These are phyloP conservation scores for Spongilla lacustris DNA, from an alignment of 37 sponge, comb jelly and placozoan species.

Conservation along the genomic window DNA sequence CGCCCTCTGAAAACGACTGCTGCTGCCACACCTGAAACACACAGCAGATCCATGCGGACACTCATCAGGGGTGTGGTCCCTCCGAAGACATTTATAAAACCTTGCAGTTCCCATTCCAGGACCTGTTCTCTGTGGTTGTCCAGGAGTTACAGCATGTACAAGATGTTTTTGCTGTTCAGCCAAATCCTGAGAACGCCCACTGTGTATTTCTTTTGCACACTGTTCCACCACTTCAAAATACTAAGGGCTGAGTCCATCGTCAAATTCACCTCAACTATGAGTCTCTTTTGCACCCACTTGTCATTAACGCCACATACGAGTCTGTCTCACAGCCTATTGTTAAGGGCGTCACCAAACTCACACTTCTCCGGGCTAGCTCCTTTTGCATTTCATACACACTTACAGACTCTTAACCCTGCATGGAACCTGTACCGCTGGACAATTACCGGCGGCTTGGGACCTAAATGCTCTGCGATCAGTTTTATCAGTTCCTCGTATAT, in stretches of 20 bases:
- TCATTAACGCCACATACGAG: neutral
- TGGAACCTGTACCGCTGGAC: neutral
- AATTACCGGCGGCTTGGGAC: slow-evolving; percentile 12
- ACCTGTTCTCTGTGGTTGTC: neutral
- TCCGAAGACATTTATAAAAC: neutral
- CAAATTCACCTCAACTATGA: neutral
- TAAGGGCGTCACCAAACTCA: neutral
- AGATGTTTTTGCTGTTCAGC: neutral
- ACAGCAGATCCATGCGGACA: neutral
- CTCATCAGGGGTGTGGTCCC: neutral
- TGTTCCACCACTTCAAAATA: neutral
- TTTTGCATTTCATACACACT: neutral
- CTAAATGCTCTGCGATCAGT: neutral
- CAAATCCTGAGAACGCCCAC: neutral
- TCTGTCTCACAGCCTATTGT: neutral
- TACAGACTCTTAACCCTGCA: slow-evolving; percentile 8
- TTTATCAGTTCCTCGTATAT: neutral
- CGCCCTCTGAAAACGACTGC: too few species aligned
- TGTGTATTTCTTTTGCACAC: neutral
- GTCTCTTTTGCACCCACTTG: neutral
- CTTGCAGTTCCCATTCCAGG: neutral
- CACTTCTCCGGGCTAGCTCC: neutral
- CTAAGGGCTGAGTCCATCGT: neutral
- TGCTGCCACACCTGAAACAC: neutral
- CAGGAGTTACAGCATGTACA: neutral